Evolutionary conservation across 2,113 vertebrate species (phyloP), one percentile per base, ranked within the genome.

Genomic region (Paramormyrops kingsleyae): DNA sequence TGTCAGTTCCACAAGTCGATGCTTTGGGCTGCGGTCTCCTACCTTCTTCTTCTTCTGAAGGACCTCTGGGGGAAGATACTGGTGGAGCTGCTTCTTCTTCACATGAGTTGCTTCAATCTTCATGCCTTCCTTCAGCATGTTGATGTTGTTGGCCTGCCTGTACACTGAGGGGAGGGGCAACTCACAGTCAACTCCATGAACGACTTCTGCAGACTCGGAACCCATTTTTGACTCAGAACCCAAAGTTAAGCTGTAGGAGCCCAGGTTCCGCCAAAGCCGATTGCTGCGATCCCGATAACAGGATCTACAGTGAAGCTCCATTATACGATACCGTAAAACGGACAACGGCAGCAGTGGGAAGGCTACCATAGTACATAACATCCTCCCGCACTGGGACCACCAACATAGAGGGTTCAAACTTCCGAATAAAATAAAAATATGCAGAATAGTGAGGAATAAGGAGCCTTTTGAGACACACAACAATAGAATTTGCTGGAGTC

Each of bases 31-130:
- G 0, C 2, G 8, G 44, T n/a, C 39, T 24, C 93, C 88, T 92
- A 99, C 99, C 96, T 98, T 98, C 93, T 98, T 99, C 91, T 96
- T 99, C 92, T 96, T 99, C 93, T 99, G 98, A 66, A 99, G 95
- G 31, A 96, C 93, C 91, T 98, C 98, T 91, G 96, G 94, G 31
- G 98, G 98, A 91, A 99, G 96, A 92, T 99, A 99, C 90, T 98
- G 96, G 93, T 97, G 96, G 50, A 99, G 97, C 70, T 99, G 98
- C 83, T 98, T 99, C 93, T 97, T 99, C 92, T 97, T 99, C 89
- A 99, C 97, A 6, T 99, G 97, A 19, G 97, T 97, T 1, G 97
- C 98, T 95, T 99, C 98, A 19, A 99, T 98, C 94, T 97, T 99
- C 98, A 99, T 99, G 6, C 97, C 98, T 0, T 98, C 97, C 92